Percentiles rank a stretch among this genome's conserved stretches.
Evolutionary conservation across 2,797 vertebrate species (phyloP).

Genomic region (Myoxocephalus aenaeus): DNA sequence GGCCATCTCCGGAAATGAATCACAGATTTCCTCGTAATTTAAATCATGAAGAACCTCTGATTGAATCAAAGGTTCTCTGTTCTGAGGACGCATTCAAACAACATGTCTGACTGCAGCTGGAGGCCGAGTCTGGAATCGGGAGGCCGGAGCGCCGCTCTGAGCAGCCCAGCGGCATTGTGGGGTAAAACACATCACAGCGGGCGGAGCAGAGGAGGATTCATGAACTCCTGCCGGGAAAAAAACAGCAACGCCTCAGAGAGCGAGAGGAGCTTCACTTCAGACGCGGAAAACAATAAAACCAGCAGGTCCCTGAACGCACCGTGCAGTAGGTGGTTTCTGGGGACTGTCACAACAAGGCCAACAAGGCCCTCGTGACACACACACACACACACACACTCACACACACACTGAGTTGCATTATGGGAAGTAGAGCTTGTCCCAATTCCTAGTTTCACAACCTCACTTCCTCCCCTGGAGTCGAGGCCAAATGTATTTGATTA

Average conservation of each 20-base stretch:
- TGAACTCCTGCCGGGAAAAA: slow-evolving; percentile 38
- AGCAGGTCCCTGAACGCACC: slow-evolving; percentile 18
- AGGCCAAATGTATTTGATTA: too few species aligned
- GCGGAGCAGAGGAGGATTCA: slow-evolving; percentile 43
- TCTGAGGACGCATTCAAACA: slow-evolving; percentile 50
- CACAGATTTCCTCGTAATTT: background rate
- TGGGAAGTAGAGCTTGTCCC: too few species aligned
- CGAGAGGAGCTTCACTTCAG: slow-evolving; percentile 25
- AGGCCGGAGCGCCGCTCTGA: too few species aligned
- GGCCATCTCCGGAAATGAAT: background rate
- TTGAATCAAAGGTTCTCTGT: too few species aligned
- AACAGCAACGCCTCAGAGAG: slow-evolving; percentile 36
- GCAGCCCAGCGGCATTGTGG: slow-evolving; percentile 56
- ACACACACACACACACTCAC: too few species aligned
- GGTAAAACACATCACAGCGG: too few species aligned
- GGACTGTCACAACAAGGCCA: too few species aligned
- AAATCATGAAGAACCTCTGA: background rate
- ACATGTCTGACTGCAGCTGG: slow-evolving; percentile 27
- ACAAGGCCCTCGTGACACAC: too few species aligned
- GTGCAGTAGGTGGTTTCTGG: background rate
- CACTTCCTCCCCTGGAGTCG: too few species aligned
- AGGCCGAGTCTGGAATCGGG: slow-evolving; percentile 42
- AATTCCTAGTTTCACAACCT: too few species aligned
- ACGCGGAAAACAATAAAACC: slow-evolving; percentile 21
- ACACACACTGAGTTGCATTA: too few species aligned